phyloP scores from a whole-genome alignment of 2,797 vertebrate genomes.

The Bradypodion ventrale region DNA sequence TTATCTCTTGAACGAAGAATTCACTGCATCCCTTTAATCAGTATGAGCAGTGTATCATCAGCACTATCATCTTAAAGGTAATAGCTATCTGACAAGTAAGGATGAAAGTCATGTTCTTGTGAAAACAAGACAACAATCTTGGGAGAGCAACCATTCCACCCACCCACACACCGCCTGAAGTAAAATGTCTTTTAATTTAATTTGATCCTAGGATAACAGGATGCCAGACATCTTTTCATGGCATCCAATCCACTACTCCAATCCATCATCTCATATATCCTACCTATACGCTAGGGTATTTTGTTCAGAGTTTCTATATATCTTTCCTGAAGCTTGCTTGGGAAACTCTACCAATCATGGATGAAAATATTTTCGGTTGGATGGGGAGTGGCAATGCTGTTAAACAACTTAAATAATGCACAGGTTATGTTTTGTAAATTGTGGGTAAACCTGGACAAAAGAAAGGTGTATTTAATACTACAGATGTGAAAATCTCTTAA shows the following conservation, averaged over 20 bases:
- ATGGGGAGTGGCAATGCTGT: too few relatives aligned
- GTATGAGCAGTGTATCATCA: conserved; percentile 62
- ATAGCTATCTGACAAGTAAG: conserved; percentile 71
- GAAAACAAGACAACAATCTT: conserved; percentile 68
- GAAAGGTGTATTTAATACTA: too few relatives aligned
- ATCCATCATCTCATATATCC: conserved; percentile 52
- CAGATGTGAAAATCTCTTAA: too few relatives aligned
- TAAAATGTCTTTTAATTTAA: conserved; percentile 70
- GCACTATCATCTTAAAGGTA: conserved; percentile 64
- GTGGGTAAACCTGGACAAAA: too few relatives aligned
- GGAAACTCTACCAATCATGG: background rate
- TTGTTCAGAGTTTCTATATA: background rate
- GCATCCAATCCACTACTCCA: conserved; percentile 61
- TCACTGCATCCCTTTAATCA: conserved; percentile 72
- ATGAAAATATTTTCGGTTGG: background rate
- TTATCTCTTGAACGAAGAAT: conserved; percentile 67
- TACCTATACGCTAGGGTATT: background rate
- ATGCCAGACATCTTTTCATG: conserved; percentile 64
- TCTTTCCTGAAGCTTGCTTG: background rate
- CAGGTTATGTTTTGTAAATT: too few relatives aligned
- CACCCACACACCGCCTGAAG: background rate
- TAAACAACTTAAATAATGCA: too few relatives aligned
- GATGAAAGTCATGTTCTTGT: conserved; percentile 70
- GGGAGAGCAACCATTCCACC: background rate
- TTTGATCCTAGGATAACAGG: conserved; percentile 61